These are phyloP conservation scores for Drosophila testacea DNA, from an alignment of 2,888 invertebrate genomes.

Conservation along the genomic window DNA sequence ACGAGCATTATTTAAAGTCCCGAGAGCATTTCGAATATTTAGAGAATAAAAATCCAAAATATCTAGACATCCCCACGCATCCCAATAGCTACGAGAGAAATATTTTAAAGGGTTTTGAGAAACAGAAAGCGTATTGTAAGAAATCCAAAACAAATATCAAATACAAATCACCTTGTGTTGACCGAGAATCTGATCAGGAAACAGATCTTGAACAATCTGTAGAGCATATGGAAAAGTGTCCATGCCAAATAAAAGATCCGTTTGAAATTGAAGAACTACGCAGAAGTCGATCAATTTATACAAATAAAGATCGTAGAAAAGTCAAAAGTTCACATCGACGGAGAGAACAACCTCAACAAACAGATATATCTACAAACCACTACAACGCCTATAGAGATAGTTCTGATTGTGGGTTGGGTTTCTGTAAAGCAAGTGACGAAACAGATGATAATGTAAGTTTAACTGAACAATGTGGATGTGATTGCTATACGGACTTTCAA, in stretches of 20 bases:
- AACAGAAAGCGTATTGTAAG: slow-evolving; percentile 10
- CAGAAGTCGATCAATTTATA: neutral
- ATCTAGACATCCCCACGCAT: slow-evolving; percentile 2
- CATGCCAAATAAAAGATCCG: neutral
- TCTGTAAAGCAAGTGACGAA: slow-evolving; percentile 1
- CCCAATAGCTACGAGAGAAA: slow-evolving; percentile 33
- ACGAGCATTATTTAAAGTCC: neutral
- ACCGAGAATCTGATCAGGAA: neutral
- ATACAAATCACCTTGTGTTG: neutral
- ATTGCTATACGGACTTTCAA: neutral
- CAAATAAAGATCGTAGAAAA: neutral
- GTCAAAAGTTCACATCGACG: neutral
- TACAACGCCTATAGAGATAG: slow-evolving; percentile 2
- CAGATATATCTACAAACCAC: slow-evolving; percentile 15
- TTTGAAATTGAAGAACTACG: neutral
- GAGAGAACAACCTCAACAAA: slow-evolving; percentile 21
- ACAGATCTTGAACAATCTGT: neutral
- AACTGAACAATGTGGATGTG: neutral
- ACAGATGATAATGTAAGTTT: neutral
- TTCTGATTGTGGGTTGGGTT: slow-evolving; percentile 25
- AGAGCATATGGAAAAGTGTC: neutral
- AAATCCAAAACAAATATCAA: neutral
- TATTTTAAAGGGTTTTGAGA: slow-evolving; percentile 15
- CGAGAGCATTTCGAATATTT: neutral
- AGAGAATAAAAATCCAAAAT: slow-evolving; percentile 5